phyloP scores from a whole-genome alignment of 2,888 invertebrate species.

The Isotomurus palustris region DNA sequence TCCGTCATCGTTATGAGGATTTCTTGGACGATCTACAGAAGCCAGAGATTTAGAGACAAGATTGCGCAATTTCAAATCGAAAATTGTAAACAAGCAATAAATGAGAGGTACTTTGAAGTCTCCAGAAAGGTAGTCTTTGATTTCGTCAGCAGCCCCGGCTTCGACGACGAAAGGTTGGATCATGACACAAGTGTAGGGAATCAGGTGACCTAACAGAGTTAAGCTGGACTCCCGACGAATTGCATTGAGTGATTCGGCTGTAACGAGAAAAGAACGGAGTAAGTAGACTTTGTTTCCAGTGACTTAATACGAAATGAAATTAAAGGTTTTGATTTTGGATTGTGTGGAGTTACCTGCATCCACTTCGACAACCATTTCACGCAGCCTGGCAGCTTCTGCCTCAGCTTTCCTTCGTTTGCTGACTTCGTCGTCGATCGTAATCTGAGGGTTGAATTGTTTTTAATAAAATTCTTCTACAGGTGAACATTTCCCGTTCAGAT shows the following conservation, averaged over 20 bases:
- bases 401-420: slow-evolving; percentile 34
- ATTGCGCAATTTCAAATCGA: no score
- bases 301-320: not conserved
- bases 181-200: slow-evolving; percentile 34
- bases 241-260: slow-evolving; percentile 13
- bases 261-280: no score
- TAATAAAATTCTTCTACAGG: not conserved
- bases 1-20: slow-evolving; percentile 31
- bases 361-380: slow-evolving; percentile 1
- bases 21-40: slow-evolving; percentile 32
- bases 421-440: slow-evolving; percentile 41
- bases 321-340: no score
- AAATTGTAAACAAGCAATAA: not conserved
- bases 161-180: slow-evolving; percentile 38
- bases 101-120: slow-evolving; percentile 34
- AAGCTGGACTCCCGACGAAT: slow-evolving; percentile 32
- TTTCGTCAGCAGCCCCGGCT: slow-evolving; percentile 33
- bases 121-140: slow-evolving; percentile 34
- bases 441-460: slow-evolving; percentile 17
- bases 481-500: no score
- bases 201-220: slow-evolving; percentile 31
- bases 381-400: slow-evolving; percentile 29
- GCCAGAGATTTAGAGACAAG: not conserved
- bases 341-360: no score
- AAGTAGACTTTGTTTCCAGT: no score